A percentile compares a stretch with the other conserved stretches of the same genome.
phyloP scores from a whole-genome alignment of 2,113 vertebrate genomes.

The Ageneiosus marmoratus region DNA sequence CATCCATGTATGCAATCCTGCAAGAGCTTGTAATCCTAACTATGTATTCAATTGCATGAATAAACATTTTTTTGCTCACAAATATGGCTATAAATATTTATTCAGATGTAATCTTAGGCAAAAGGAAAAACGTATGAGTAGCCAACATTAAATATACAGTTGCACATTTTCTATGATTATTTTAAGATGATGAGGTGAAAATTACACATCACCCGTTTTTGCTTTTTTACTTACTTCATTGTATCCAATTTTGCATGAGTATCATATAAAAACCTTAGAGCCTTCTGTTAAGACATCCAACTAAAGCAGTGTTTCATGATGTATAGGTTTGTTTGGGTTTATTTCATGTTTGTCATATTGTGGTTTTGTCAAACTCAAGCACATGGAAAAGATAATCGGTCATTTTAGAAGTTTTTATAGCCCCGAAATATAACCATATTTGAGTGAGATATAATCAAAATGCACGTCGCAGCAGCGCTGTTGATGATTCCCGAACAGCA shows the following conservation, averaged over 20 bases:
- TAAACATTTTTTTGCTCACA: constrained; percentile 77
- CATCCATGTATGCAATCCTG: constrained; percentile 68
- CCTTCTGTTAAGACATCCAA: constrained; percentile 65
- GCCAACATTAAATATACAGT: constrained; percentile 72
- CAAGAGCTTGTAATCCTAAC: constrained; percentile 71
- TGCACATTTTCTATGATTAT: constrained; percentile 75
- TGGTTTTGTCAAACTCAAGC: neutral
- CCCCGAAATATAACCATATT: neutral
- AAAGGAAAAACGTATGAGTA: constrained; percentile 62
- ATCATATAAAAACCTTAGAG: constrained; percentile 55
- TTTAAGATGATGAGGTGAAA: constrained; percentile 74
- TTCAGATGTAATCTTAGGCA: constrained; percentile 72
- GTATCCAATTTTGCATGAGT: constrained; percentile 64
- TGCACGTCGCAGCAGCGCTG: neutral
- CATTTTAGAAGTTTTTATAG: neutral
- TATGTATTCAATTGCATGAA: constrained; percentile 78
- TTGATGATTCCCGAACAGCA: constrained; percentile 17
- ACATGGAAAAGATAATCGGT: constrained; percentile 43
- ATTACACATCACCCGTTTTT: constrained; percentile 68
- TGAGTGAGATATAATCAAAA: neutral
- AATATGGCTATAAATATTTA: constrained; percentile 78
- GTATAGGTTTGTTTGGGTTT: constrained; percentile 44
- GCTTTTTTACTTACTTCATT: constrained; percentile 59
- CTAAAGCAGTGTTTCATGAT: constrained; percentile 62
- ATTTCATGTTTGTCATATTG: neutral